A percentile compares a stretch with the other conserved stretches of the same genome.
Evolutionary conservation across 2,888 invertebrate genomes (phyloP).

Genomic region (Drosophila suboccidentalis): DNA sequence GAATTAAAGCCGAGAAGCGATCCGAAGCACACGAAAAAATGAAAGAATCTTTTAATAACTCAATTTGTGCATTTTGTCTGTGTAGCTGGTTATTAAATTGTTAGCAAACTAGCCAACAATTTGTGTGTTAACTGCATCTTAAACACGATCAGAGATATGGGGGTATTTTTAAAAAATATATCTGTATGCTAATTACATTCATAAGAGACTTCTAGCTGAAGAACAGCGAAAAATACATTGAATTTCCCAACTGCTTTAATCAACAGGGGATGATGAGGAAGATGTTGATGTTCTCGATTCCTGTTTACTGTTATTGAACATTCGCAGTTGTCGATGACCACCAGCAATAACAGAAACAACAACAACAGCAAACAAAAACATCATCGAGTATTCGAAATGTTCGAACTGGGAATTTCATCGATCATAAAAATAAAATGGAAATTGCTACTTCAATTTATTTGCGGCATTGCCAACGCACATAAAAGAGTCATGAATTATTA

Average conservation of each 20-base stretch:
- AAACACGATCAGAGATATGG: slow-evolving; percentile 25
- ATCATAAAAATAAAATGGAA: slow-evolving; percentile 84
- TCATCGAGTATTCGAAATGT: slow-evolving; percentile 58
- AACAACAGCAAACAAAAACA: slow-evolving; percentile 22
- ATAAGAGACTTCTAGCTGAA: not conserved
- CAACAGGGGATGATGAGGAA: slow-evolving; percentile 35
- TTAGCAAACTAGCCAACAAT: slow-evolving; percentile 41
- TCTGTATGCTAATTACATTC: slow-evolving; percentile 11
- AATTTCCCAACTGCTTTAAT: slow-evolving; percentile 2
- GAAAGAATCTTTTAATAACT: slow-evolving; percentile 79
- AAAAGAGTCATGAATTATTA: slow-evolving; percentile 74
- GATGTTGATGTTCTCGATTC: slow-evolving; percentile 21
- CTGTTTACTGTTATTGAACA: slow-evolving; percentile 59
- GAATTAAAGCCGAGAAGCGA: slow-evolving; percentile 45
- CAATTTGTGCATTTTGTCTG: slow-evolving; percentile 54
- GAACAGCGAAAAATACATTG: not conserved
- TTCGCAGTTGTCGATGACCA: slow-evolving; percentile 51
- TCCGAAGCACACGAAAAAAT: slow-evolving; percentile 61
- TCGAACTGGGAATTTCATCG: slow-evolving; percentile 85
- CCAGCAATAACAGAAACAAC: slow-evolving; percentile 7
- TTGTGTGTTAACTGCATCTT: slow-evolving; percentile 45
- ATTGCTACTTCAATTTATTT: slow-evolving; percentile 80
- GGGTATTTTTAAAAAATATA: not conserved
- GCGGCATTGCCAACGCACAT: slow-evolving; percentile 62
- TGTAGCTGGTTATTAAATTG: slow-evolving; percentile 65